phyloP scores from a whole-genome alignment of 2,113 vertebrate genomes.

The Ascaphus truei region DNA sequence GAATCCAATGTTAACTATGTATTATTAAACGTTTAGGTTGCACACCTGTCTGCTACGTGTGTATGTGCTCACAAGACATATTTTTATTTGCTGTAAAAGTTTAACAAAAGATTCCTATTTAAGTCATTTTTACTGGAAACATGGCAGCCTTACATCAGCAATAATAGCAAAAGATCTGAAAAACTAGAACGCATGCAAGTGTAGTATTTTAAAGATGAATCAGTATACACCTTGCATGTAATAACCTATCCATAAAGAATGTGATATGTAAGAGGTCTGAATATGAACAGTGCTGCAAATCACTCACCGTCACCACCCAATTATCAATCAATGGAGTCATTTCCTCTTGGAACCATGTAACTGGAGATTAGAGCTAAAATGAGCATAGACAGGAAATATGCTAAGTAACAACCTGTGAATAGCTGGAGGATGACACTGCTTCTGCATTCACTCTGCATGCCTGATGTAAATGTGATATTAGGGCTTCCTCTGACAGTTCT shows the following conservation, averaged over 20 bases:
- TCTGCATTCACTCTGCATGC: not conserved
- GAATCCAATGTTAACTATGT: no score
- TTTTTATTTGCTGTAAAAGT: no score
- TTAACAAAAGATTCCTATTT: no score
- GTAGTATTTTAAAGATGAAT: no score
- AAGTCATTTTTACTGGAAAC: no score
- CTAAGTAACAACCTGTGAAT: not conserved
- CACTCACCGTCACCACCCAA: slow-evolving; percentile 8
- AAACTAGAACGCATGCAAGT: no score
- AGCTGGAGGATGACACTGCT: not conserved
- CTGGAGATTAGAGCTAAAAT: slow-evolving; percentile 11
- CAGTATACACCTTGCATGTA: no score
- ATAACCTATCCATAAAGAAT: not conserved
- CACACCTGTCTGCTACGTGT: no score
- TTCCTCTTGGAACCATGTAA: slow-evolving; percentile 1
- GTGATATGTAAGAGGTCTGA: slow-evolving; percentile 1
- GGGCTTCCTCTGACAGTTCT: not conserved
- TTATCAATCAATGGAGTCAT: slow-evolving; percentile 15
- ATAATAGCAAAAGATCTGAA: no score
- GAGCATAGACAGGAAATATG: not conserved
- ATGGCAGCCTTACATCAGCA: no score
- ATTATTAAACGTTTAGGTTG: no score
- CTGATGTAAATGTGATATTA: slow-evolving; percentile 17
- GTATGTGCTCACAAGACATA: no score
- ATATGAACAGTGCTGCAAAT: not conserved